Conservation (phyloP, 2,113 vertebrate species). For the Calypte anna region DNA sequence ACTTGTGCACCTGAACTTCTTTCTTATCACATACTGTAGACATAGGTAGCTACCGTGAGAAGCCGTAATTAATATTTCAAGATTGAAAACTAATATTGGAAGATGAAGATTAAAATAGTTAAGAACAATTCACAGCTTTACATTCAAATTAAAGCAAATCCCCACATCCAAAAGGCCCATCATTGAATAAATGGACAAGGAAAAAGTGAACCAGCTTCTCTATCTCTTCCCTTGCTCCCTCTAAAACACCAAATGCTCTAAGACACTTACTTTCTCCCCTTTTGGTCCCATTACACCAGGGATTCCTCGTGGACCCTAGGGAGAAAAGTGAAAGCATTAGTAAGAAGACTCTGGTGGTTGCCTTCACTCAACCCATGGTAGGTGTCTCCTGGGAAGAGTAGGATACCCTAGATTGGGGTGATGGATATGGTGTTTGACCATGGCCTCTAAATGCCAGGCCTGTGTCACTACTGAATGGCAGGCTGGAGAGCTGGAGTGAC, state of each 20-base stretch:
- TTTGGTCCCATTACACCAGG: slow-evolving; percentile 90
- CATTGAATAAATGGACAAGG: neutral
- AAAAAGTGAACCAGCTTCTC: neutral
- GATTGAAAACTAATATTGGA: neutral
- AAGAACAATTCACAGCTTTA: neutral
- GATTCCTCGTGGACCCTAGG: slow-evolving; percentile 89
- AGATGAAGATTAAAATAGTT: neutral
- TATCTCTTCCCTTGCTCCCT: neutral
- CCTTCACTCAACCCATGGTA: neutral
- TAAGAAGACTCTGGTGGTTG: neutral
- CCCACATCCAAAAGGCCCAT: neutral
- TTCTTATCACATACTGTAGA: neutral
- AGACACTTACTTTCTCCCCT: slow-evolving; percentile 90
- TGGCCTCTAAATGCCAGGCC: neutral
- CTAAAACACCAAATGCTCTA: neutral
- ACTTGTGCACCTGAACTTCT: neutral
- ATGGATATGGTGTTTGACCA: neutral
- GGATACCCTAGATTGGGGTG: neutral
- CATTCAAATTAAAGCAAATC: neutral
- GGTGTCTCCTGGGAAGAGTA: neutral
- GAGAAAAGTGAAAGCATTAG: neutral
- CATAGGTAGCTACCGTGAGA: neutral
- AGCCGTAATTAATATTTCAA: neutral
- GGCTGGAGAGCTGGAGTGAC: neutral
- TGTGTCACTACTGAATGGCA: neutral